phyloP scores from a whole-genome alignment of 2,797 vertebrate genomes.

The Sorex maritimensis region DNA sequence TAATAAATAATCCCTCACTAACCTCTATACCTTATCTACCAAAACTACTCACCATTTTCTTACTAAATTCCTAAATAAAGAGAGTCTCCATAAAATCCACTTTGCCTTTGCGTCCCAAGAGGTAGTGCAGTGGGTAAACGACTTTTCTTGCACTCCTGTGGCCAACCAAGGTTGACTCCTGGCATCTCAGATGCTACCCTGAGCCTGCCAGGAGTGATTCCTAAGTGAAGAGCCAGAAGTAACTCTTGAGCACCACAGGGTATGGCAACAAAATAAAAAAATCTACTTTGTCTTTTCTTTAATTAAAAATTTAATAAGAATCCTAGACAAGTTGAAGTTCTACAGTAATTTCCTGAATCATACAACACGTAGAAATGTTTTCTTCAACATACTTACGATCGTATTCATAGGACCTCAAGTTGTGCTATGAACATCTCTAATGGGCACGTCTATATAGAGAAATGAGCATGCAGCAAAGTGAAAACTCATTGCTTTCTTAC shows the following conservation, averaged over 20 bases:
- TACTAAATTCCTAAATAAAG: background rate
- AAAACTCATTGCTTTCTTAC: background rate
- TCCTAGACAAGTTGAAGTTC: background rate
- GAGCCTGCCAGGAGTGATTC: background rate
- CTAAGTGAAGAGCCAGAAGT: too few relatives aligned
- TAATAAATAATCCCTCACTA: conserved; percentile 16
- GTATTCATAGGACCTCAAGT: background rate
- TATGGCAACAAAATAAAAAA: too few relatives aligned
- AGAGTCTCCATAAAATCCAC: background rate
- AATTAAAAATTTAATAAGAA: background rate
- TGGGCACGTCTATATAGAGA: background rate
- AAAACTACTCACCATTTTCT: background rate
- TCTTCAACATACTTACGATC: background rate
- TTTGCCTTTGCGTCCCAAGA: too few relatives aligned
- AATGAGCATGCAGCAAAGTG: background rate
- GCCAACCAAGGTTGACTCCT: too few relatives aligned
- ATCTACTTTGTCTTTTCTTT: background rate
- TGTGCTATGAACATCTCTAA: background rate
- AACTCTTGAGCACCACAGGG: too few relatives aligned
- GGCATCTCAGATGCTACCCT: too few relatives aligned
- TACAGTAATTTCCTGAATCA: background rate
- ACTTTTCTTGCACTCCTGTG: too few relatives aligned
- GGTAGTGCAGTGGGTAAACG: too few relatives aligned
- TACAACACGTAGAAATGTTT: conserved; percentile 3
- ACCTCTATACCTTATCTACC: background rate